phyloP scores from a whole-genome alignment of 1,140 invertebrate species.

The Plodia interpunctella region DNA sequence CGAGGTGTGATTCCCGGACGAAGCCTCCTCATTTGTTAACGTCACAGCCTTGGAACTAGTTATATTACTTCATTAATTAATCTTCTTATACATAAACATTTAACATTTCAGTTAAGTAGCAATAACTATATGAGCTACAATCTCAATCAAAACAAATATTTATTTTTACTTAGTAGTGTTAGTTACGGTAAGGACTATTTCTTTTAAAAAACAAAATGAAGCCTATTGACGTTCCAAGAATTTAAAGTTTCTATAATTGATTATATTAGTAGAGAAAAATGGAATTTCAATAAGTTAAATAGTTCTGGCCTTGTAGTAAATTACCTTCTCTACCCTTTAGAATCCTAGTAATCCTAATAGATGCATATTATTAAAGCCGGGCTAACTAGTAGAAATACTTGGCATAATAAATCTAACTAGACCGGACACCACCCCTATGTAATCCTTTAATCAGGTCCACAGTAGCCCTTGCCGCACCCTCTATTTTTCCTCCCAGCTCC shows the following conservation, averaged over 20 bases:
- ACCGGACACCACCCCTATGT: conserved; percentile 65
- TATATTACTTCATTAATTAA: conserved; percentile 32
- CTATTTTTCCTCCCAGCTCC: conserved; percentile 66
- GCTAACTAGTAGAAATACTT: conserved; percentile 72
- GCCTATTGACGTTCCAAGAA: no score
- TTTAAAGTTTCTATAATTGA: no score
- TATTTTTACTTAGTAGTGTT: no score
- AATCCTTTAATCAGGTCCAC: conserved; percentile 75
- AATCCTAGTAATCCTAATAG: conserved; percentile 6
- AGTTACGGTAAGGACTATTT: no score
- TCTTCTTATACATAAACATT: not conserved
- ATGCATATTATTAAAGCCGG: conserved; percentile 26
- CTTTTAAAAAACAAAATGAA: no score
- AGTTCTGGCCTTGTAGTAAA: no score
- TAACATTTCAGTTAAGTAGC: no score
- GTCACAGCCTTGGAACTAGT: conserved; percentile 43
- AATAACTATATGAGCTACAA: no score
- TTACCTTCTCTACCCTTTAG: conserved; percentile 1
- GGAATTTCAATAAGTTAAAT: no score
- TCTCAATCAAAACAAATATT: no score
- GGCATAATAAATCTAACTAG: conserved; percentile 72
- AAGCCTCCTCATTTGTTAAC: conserved; percentile 45
- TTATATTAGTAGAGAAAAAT: no score
- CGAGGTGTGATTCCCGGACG: conserved; percentile 48
- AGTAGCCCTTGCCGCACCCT: conserved; percentile 66